Evolutionary conservation across 37 sponge, comb jelly and placozoan species (phyloP).

Genomic region (Axinella damicornis): DNA sequence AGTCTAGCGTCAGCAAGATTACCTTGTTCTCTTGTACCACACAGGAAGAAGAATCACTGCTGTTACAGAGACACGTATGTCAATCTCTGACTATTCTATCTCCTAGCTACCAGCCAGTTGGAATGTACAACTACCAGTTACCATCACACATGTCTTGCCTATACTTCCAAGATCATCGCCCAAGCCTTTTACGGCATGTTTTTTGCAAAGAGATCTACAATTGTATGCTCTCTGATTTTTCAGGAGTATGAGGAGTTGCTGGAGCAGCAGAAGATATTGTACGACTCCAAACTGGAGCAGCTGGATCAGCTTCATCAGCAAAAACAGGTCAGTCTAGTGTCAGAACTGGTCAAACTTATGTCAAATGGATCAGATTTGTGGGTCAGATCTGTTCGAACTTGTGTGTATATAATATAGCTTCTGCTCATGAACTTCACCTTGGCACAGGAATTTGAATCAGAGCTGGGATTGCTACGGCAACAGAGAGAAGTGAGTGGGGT

Average conservation of each 20-base stretch:
- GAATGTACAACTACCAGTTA: no score
- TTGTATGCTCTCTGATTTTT: no score
- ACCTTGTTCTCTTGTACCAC: background rate
- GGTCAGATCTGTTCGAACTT: background rate
- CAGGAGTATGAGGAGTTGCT: conserved; percentile 27
- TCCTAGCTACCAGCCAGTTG: no score
- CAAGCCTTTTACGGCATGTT: no score
- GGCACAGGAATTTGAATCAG: conserved; percentile 31
- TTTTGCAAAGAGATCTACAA: no score
- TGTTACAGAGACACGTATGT: conserved; percentile 23
- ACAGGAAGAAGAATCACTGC: conserved; percentile 11
- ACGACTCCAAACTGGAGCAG: conserved; percentile 38
- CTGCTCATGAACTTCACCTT: no score
- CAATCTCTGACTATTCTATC: no score
- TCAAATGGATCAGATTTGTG: background rate
- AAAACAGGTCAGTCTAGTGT: conserved; percentile 29
- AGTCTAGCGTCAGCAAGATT: background rate
- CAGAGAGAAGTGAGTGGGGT: conserved; percentile 32
- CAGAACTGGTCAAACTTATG: background rate
- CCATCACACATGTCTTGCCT: no score
- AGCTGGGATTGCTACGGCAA: conserved; percentile 32
- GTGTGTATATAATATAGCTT: no score
- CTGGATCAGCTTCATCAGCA: conserved; percentile 45
- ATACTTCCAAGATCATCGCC: no score
- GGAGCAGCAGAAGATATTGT: conserved; percentile 38